Conservation (phyloP, 1,140 invertebrate genomes). For the Diuraphis noxia region DNA sequence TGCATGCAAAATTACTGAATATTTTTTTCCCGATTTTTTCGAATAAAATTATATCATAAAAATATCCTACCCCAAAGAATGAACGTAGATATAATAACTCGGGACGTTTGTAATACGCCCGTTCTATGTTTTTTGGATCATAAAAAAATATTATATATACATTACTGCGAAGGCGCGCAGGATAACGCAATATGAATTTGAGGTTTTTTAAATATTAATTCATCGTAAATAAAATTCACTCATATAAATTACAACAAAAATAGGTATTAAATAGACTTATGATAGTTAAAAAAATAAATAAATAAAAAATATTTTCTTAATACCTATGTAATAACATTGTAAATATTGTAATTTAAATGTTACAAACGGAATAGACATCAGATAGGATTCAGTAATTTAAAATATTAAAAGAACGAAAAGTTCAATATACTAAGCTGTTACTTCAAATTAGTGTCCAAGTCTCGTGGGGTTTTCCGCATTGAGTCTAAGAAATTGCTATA, state of each 20-base stretch:
- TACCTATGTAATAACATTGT: neutral
- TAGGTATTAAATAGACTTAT: neutral
- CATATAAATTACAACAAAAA: neutral
- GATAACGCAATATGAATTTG: neutral
- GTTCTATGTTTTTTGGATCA: neutral
- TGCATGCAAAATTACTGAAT: constrained; percentile 13
- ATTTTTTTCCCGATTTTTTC: constrained; percentile 13
- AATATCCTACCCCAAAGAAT: neutral
- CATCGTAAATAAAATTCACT: neutral
- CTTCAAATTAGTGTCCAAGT: constrained; percentile 13
- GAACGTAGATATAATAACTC: neutral
- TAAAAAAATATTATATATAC: constrained; percentile 2
- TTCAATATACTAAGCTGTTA: neutral
- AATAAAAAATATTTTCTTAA: neutral
- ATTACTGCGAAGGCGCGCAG: neutral
- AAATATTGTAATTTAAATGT: neutral
- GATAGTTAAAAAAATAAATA: neutral
- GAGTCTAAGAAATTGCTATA: neutral
- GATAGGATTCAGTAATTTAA: neutral
- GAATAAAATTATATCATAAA: constrained; percentile 43
- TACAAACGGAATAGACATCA: neutral
- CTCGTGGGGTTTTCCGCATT: neutral
- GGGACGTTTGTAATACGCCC: neutral
- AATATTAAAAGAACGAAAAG: neutral
- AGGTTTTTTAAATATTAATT: constrained; percentile 6